Evolutionary conservation across 2,797 vertebrate species (phyloP).

Genomic region (Mus minutoides): DNA sequence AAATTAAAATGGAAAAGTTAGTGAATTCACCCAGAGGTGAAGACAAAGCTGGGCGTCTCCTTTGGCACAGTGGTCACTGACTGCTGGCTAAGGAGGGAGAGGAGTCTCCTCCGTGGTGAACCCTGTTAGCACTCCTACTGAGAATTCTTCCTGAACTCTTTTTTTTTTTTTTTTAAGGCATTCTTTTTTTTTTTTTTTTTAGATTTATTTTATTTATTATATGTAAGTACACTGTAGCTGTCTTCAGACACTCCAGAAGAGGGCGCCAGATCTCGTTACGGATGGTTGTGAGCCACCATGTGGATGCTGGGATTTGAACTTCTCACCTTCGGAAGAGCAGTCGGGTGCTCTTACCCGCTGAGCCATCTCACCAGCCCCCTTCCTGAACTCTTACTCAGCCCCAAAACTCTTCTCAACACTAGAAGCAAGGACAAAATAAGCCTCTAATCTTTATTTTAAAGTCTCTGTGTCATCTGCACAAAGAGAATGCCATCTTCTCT

Average conservation of each 20-base stretch:
- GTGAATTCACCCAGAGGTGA: not conserved
- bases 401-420: not conserved
- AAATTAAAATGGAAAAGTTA: not conserved
- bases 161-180: too few species aligned
- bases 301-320: too few species aligned
- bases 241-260: too few species aligned
- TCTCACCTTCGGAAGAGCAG: too few species aligned
- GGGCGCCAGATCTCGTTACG: too few species aligned
- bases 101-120: not conserved
- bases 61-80: not conserved
- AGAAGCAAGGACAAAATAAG: not conserved
- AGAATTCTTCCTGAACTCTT: not conserved
- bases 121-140: not conserved
- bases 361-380: too few species aligned
- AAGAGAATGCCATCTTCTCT: not conserved
- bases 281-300: too few species aligned
- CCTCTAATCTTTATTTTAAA: not conserved
- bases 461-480: conserved; percentile 2
- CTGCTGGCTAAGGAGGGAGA: not conserved
- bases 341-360: too few species aligned
- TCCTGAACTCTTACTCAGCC: not conserved
- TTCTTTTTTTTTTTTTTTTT: too few species aligned
- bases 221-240: too few species aligned
- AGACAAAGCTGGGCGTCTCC: not conserved
- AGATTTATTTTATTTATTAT: too few species aligned